Percentiles rank a stretch among this genome's conserved stretches.
Conservation (phyloP, 2,797 vertebrate species). For the Allobates femoralis region DNA sequence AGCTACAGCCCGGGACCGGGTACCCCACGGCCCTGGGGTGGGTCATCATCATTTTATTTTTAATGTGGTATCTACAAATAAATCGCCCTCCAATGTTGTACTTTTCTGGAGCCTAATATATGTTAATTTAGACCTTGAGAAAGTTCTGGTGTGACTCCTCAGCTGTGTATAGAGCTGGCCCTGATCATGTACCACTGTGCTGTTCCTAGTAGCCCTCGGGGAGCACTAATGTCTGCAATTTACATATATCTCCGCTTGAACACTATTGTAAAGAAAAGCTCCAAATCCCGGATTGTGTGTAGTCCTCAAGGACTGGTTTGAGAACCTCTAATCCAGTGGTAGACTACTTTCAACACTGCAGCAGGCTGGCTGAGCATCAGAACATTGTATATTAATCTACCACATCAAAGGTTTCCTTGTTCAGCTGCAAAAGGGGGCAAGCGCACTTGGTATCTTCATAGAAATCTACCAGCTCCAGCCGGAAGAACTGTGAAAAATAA, state of each 20-base stretch:
- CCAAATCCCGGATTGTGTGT: slow-evolving; percentile 37
- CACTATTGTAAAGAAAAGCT: slow-evolving; percentile 44
- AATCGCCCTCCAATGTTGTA: not conserved
- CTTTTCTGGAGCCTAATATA: not conserved
- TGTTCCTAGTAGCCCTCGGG: slow-evolving; percentile 19
- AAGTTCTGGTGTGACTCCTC: not conserved
- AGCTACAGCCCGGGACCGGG: no score
- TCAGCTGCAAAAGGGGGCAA: not conserved
- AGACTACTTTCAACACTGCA: slow-evolving; percentile 29
- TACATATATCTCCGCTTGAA: slow-evolving; percentile 44
- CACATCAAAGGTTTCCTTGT: not conserved
- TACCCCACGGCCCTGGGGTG: no score
- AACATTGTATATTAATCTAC: slow-evolving; percentile 11
- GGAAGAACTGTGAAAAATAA: not conserved
- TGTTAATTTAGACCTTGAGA: not conserved
- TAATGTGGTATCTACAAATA: not conserved
- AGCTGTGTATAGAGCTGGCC: not conserved
- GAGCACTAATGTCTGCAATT: slow-evolving; percentile 41
- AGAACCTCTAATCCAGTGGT: slow-evolving; percentile 50
- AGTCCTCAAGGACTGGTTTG: slow-evolving; percentile 45
- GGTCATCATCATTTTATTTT: not conserved
- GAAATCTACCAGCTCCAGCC: not conserved
- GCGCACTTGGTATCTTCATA: not conserved
- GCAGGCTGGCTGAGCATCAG: not conserved
- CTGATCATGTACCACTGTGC: slow-evolving; percentile 6